A percentile compares a stretch with the other conserved stretches of the same genome.
These are phyloP conservation scores for Scomber colias DNA, from an alignment of 2,113 vertebrate species.

Conservation along the genomic window DNA sequence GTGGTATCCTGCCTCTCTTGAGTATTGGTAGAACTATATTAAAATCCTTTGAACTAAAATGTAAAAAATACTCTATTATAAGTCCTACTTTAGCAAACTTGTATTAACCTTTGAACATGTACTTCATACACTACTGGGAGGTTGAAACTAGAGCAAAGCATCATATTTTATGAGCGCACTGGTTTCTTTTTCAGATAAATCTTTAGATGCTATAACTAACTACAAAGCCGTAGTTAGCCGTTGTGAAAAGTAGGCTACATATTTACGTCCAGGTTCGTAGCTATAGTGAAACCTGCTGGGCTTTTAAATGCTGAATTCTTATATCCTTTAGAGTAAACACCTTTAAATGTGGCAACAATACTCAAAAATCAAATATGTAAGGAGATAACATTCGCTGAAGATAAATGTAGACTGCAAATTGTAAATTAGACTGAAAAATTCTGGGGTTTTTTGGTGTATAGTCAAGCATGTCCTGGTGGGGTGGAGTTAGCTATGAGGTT, in stretches of 20 bases:
- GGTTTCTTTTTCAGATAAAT: not conserved
- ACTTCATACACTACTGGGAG: not conserved
- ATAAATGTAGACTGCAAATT: too few species aligned
- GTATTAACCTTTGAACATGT: not conserved
- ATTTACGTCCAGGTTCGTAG: too few species aligned
- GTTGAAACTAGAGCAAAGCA: not conserved
- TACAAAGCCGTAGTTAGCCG: too few species aligned
- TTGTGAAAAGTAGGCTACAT: not conserved
- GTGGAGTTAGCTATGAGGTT: not conserved
- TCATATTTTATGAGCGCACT: not conserved
- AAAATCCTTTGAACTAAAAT: conserved; percentile 8
- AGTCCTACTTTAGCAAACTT: not conserved
- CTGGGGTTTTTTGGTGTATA: not conserved
- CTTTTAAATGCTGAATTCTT: conserved; percentile 18
- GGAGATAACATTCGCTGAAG: too few species aligned
- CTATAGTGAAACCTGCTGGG: not conserved
- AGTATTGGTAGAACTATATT: not conserved
- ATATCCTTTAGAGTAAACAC: too few species aligned
- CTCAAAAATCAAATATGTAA: too few species aligned
- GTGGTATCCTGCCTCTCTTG: not conserved
- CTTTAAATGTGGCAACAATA: too few species aligned
- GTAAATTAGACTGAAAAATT: too few species aligned
- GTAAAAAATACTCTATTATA: not conserved
- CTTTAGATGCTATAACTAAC: not conserved
- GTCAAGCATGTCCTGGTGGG: not conserved